Base-by-base conservation (phyloP, 2,888 invertebrate species). In the Trichogramma evanescens region DNA sequence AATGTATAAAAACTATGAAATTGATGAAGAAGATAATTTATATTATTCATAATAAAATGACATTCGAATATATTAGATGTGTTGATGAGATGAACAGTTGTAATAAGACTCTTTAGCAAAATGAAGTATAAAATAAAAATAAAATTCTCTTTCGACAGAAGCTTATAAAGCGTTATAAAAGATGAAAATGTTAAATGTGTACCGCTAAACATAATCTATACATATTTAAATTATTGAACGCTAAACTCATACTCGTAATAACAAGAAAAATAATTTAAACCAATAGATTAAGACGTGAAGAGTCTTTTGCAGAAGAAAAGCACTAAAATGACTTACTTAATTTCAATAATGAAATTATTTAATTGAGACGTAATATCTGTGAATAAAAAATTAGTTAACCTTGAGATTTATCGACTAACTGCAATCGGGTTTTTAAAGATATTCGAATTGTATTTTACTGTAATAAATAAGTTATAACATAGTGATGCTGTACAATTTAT, bases 161-260 rank as follows among this genome's bases (percentile, higher is more conserved):
- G 58, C 62, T 65, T 69, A 69, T 67, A 67, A 65, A 58, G 61
- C 57, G 53, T 57, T 59, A 63, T 55, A 62, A 60, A 56, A 65
- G 62, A 63, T 55, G 64, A 66, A 67, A 66, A 63, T 67, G 69
- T 65, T 69, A 71, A 72, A 73, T 69, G 69, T 74, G 71, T 76
- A 74, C 72, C 70, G 71, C 69, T 76, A 74, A 76, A 73, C 70
- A 72, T 73, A 75, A 73, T 72, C 70, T 74, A 75, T 74, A 74
- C 70, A 73, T 76, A 76, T 73, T 74, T 75, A 76, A 75, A 77
- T 72, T 74, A 75, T 74, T 70, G 71, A 76, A 75, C 68, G 72
- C 72, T 76, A 75, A 77, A 75, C 70, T 70, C 72, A 69, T 74
- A 73, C 69, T 74, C 72, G 70, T 74, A 74, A 74, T 71, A 73